Base-by-base conservation (phyloP, 2,797 vertebrate genomes). In the Erethizon dorsatum region DNA sequence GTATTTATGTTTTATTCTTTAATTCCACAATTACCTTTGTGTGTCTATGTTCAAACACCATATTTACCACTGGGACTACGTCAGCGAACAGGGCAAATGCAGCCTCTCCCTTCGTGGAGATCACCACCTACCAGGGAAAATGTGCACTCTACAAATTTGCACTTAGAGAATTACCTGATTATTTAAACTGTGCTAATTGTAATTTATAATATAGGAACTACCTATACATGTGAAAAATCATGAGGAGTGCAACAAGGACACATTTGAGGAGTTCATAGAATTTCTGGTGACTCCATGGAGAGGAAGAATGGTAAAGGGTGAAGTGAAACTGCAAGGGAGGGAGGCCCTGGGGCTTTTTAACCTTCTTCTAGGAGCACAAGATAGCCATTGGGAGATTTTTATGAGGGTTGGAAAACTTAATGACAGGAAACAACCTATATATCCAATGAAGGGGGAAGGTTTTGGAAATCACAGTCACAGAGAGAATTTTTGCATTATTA, bases 381-480 rank as follows among this genome's bases (percentile, higher is more conserved):
- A 63, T 93, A 91, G 45, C 31, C 59, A 56, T 18, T 82, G 77
- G 57, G 47, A 86, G 63, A 11, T 59, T 94, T 45, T 89, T 77
- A 45, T 90, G 82, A 79, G 75, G 37, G 9, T 91, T 47, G 57
- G 71, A 80, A 89, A 88, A 93, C 65, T 45, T 63, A 80, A 59
- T 84, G 37, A 73, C n/a, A 77, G 57, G 84, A 93, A 95, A 56
- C 37, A 52, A 95, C 7, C 18, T 90, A 22, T 65, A 13, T 82
- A 24, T 33, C 14, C 59, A 87, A 50, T 52, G 71, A 88, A 93
- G 14, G 14, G 26, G 50, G 33, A 83, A 77, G 24, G 1, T 28
- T 94, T 96, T 95, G 65, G 26, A 94, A 77, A 80, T 94, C n/a
- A 69, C 28, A 82, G 87, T 61, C 26, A 88, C 69, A 87, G 18